These are phyloP conservation scores for Cebuella pygmaea DNA, from an alignment of 2,797 vertebrate species.

Conservation along the genomic window DNA sequence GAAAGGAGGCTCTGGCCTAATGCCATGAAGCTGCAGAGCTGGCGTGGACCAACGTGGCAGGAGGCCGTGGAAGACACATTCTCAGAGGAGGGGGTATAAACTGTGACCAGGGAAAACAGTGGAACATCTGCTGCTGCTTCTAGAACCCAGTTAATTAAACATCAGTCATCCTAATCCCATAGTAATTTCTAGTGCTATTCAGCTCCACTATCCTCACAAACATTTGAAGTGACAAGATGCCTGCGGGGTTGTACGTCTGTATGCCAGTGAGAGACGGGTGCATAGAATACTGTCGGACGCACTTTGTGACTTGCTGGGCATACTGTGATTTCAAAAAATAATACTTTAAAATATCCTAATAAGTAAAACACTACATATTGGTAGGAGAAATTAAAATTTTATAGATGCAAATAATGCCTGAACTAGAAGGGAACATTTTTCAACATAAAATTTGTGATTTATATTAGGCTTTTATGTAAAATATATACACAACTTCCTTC, in stretches of 20 bases:
- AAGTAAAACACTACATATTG: too few species aligned
- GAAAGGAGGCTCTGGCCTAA: background rate
- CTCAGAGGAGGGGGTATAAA: accelerated
- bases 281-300: accelerated
- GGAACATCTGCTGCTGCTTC: too few species aligned
- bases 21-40: accelerated
- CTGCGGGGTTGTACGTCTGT: accelerated
- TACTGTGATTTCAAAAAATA: accelerated
- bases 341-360: background rate
- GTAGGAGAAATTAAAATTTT: background rate
- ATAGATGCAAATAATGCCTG: background rate
- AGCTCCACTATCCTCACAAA: background rate
- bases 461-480: background rate
- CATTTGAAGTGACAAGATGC: background rate
- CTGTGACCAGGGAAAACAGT: accelerated
- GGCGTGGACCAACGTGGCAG: accelerated
- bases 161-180: accelerated
- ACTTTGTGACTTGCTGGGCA: background rate
- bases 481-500: background rate
- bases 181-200: background rate
- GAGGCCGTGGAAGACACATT: too few species aligned
- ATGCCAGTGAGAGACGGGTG: accelerated
- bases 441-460: background rate
- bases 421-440: background rate
- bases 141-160: too few species aligned